A percentile compares a stretch with the other conserved stretches of the same genome.
Conservation (phyloP, 2,797 vertebrate genomes). For the Phalloptychus januarius region DNA sequence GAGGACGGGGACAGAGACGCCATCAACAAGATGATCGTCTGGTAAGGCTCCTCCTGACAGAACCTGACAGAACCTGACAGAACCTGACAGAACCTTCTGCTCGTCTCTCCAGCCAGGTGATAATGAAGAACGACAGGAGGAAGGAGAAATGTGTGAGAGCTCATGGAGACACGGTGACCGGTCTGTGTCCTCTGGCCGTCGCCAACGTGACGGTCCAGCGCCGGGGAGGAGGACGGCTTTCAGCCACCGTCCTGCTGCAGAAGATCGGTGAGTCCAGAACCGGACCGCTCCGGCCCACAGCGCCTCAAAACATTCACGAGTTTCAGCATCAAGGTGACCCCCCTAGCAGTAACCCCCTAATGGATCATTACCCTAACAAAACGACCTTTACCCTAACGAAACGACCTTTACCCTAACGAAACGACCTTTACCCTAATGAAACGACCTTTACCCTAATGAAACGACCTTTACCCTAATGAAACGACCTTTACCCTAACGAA, state of each 20-base stretch:
- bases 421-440: too few species aligned
- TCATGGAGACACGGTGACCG: constrained; percentile 24
- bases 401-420: too few species aligned
- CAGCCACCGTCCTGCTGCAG: background rate
- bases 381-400: too few species aligned
- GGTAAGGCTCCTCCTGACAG: constrained; percentile 49
- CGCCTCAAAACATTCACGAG: background rate
- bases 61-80: background rate
- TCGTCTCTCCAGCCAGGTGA: constrained; percentile 13
- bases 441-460: too few species aligned
- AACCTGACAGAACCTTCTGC: background rate
- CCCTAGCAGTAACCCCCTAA: too few species aligned
- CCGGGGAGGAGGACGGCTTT: constrained; percentile 13
- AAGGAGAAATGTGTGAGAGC: background rate
- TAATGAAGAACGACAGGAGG: fast-evolving
- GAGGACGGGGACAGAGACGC: constrained; percentile 38
- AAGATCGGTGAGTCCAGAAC: constrained; percentile 55
- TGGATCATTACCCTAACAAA: too few species aligned
- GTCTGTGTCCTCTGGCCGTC: fast-evolving
- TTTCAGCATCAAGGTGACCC: too few species aligned
- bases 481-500: too few species aligned
- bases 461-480: too few species aligned
- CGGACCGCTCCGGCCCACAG: background rate
- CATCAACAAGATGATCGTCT: constrained; percentile 49
- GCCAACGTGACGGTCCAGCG: constrained; percentile 30